phyloP scores from a whole-genome alignment of 1,140 invertebrate species.

The Camponotus floridanus region DNA sequence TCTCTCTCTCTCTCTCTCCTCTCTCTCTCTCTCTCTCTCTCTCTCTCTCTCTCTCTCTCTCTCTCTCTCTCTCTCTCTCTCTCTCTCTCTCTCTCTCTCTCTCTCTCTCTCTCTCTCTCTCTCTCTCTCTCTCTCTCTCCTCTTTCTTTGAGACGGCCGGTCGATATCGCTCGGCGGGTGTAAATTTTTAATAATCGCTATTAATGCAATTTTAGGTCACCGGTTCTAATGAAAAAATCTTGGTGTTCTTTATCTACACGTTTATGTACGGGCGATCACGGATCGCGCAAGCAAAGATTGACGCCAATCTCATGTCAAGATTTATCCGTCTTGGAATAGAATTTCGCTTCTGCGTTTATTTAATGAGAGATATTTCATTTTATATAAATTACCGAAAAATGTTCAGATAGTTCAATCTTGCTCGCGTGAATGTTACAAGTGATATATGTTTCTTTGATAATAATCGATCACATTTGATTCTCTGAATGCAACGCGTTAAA shows the following conservation, averaged over 20 bases:
- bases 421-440: background rate
- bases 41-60: background rate
- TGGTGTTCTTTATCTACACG: too few relatives aligned
- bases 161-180: slow-evolving; percentile 19
- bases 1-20: background rate
- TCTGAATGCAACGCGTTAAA: slow-evolving; percentile 10
- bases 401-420: too few relatives aligned
- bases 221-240: slow-evolving; percentile 24
- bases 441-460: background rate
- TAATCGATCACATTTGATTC: background rate
- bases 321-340: background rate
- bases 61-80: background rate
- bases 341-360: background rate
- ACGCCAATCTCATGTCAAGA: too few relatives aligned
- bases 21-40: background rate
- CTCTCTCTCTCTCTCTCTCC: background rate
- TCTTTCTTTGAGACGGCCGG: background rate
- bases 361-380: background rate
- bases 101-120: background rate
- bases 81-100: background rate
- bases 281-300: too few relatives aligned
- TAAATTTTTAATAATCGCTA: slow-evolving; percentile 53
- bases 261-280: too few relatives aligned
- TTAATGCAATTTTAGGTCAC: too few relatives aligned
- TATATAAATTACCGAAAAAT: background rate